Base-by-base conservation (phyloP, 2,888 invertebrate species). In the Ectemnius lituratus region DNA sequence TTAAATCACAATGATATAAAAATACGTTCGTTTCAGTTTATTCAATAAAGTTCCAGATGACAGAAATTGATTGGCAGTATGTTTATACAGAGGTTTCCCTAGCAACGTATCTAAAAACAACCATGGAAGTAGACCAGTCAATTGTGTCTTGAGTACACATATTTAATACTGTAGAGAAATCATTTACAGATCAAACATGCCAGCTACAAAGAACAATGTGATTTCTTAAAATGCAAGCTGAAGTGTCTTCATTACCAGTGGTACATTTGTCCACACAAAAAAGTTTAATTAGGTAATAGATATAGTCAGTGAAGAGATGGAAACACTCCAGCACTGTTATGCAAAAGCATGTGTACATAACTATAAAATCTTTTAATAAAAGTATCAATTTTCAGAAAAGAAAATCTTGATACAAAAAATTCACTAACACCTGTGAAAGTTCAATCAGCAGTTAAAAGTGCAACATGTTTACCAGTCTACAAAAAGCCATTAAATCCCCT, bases 221-320 rank as follows among this genome's bases (percentile, higher is more conserved):
- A 56, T 64, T 70, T 75, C 73, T 79, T 79, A 88, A 86, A 84
- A 90, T 90, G 90, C 90, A 90, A 89, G 88, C 88, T 79, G 89
- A 88, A 81, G 83, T 88, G 69, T 85, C 90, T 66, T 80, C 87
- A 47, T 83, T 90, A 74, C 89, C 90, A 69, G 84, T 88, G 85
- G 87, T 90, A 76, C 87, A 86, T 76, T 85, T 87, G 64, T 84
- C 87, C 76, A 83, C 79, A 74, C 84, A 85, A 65, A 84, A 84
- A 79, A 84, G 81, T 72, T 73, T 83, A 18, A 80, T 81, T 84
- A 90, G 90, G 90, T 90, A 85, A 81, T 69, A 14, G 14, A 8
- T 75, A 46, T 37, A 61, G 37, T 37, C 2, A 67, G 37, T 11
- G 1, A 37, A 37, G 8, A 37, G 5, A 37, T 37, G 37, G 3